These are phyloP conservation scores for Drosophila sproati DNA, from an alignment of 1,140 invertebrate genomes.

Conservation along the genomic window DNA sequence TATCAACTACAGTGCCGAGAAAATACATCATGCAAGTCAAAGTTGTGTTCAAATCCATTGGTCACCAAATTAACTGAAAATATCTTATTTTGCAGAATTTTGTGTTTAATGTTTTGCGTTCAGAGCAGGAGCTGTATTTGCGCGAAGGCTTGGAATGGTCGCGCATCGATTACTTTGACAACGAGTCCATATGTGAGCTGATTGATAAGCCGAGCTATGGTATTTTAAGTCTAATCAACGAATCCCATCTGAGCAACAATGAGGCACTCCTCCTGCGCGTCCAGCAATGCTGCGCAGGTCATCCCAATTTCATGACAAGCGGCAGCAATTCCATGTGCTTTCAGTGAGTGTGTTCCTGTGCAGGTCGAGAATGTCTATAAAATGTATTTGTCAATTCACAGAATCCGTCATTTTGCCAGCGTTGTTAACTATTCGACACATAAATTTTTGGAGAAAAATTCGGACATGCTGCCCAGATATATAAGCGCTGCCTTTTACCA, in stretches of 20 bases:
- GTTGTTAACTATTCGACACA: conserved; percentile 87
- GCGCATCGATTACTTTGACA: conserved; percentile 89
- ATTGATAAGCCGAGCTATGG: conserved; percentile 85
- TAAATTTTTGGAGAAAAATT: conserved; percentile 88
- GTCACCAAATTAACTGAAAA: neutral
- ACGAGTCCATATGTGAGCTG: conserved; percentile 86
- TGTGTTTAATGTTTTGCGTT: conserved; percentile 74
- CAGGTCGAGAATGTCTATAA: neutral
- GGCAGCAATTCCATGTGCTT: conserved; percentile 82
- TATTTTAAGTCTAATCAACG: conserved; percentile 89
- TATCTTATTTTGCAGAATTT: conserved; percentile 62
- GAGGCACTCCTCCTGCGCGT: conserved; percentile 90
- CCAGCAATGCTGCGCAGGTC: conserved; percentile 88
- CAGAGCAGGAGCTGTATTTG: conserved; percentile 94
- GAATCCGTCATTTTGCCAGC: conserved; percentile 89
- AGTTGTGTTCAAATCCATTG: too few species aligned
- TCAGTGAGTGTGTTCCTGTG: conserved; percentile 56
- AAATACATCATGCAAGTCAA: conserved; percentile 88
- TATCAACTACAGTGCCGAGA: conserved; percentile 96
- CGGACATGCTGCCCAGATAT: conserved; percentile 86
- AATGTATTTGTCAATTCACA: conserved; percentile 55
- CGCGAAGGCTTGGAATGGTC: conserved; percentile 91
- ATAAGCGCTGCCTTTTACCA: conserved; percentile 88
- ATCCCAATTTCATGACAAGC: conserved; percentile 86
- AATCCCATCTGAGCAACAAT: conserved; percentile 90